A percentile compares a stretch with the other conserved stretches of the same genome.
These are phyloP conservation scores for Blera fallax DNA, from an alignment of 2,888 invertebrate species.

Conservation along the genomic window DNA sequence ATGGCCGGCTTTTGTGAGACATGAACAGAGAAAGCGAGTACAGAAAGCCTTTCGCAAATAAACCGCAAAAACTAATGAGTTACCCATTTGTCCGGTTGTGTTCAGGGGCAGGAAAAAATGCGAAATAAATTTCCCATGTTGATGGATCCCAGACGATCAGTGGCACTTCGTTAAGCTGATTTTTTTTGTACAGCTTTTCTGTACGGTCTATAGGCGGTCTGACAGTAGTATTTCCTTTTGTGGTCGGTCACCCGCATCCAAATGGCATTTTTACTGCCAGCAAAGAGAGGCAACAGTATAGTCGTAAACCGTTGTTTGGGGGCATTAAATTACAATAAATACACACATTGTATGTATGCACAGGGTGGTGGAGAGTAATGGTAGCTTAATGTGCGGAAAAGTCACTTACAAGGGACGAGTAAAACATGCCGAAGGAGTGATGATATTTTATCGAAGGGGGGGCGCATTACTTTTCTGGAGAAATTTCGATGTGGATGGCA, in stretches of 20 bases:
- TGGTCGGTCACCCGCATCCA: constrained; percentile 56
- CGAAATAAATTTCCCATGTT: constrained; percentile 55
- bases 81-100: constrained; percentile 44
- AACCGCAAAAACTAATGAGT: constrained; percentile 62
- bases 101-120: constrained; percentile 50
- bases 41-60: constrained; percentile 15
- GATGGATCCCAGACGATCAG: constrained; percentile 43
- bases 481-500: not conserved
- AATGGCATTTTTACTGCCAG: constrained; percentile 62
- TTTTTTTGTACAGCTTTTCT: not conserved
- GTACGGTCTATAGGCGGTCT: not conserved
- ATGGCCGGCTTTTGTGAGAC: constrained; percentile 23
- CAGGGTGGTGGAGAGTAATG: not conserved
- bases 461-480: not conserved
- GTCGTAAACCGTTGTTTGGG: constrained; percentile 12
- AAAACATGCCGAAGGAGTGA: not conserved
- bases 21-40: not conserved
- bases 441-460: not conserved
- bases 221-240: constrained; percentile 35
- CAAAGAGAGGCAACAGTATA: constrained; percentile 11
- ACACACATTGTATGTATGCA: not conserved
- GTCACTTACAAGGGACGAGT: not conserved
- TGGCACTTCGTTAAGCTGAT: constrained; percentile 22
- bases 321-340: constrained; percentile 39
- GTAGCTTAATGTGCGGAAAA: not conserved